Evolutionary conservation across 2,113 vertebrate genomes (phyloP).

Genomic region (Alexandromys fortis): DNA sequence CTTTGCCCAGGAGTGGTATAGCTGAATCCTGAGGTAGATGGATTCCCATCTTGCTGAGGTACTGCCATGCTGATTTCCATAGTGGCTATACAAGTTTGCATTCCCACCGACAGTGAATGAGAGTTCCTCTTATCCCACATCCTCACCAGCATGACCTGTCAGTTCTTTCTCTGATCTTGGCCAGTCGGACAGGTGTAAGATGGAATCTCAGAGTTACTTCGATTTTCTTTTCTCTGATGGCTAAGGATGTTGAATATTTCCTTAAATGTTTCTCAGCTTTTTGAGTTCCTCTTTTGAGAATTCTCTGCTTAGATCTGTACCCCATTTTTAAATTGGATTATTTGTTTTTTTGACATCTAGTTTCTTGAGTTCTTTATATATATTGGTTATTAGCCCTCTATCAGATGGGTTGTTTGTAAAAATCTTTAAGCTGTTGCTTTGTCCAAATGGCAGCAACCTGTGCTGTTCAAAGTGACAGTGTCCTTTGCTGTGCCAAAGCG

Average conservation of each 20-base stretch:
- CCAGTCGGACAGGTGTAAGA: background rate
- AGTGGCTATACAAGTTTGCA: background rate
- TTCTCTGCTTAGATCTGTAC: background rate
- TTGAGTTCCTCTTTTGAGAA: background rate
- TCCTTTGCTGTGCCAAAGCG: background rate
- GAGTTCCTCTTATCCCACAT: background rate
- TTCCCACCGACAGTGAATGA: background rate
- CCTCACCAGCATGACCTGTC: background rate
- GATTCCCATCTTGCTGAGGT: background rate
- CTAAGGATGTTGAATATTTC: background rate
- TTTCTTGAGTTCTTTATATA: background rate
- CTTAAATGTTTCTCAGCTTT: background rate
- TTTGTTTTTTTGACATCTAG: background rate
- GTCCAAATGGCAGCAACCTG: background rate
- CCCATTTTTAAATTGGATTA: background rate
- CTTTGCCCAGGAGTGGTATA: background rate
- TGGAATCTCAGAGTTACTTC: background rate
- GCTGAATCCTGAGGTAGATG: background rate
- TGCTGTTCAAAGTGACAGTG: background rate
- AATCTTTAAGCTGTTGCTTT: background rate
- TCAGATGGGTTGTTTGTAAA: background rate
- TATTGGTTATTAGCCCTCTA: background rate
- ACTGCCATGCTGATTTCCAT: background rate
- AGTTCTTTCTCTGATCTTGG: background rate
- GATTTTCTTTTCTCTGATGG: background rate